Conservation (phyloP, 2,113 vertebrate species). For the Chloroceryle aenea region DNA sequence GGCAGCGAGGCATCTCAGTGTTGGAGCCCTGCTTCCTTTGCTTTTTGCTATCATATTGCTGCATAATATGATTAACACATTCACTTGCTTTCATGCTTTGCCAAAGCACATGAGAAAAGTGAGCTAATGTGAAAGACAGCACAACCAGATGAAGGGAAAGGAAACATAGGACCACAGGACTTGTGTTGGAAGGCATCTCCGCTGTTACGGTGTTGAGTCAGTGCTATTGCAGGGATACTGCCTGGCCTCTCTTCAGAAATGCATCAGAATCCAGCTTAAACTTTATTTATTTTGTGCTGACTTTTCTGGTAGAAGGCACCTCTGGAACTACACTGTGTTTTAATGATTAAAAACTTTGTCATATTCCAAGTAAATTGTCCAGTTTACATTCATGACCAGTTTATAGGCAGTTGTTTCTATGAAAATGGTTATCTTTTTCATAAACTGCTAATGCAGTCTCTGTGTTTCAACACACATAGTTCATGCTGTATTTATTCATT, state of each 20-base stretch:
- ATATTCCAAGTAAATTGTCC: background rate
- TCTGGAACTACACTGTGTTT: background rate
- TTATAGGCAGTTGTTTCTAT: background rate
- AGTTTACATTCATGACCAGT: background rate
- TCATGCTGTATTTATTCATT: background rate
- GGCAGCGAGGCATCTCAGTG: background rate
- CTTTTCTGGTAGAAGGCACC: background rate
- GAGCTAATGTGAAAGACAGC: background rate
- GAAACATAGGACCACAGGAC: background rate
- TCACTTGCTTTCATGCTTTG: background rate
- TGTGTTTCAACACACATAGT: background rate
- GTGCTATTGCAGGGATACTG: background rate
- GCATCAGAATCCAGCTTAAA: background rate
- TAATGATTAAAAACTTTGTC: background rate
- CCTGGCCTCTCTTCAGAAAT: background rate
- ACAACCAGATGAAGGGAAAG: background rate
- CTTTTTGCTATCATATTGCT: background rate
- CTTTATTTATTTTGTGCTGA: background rate
- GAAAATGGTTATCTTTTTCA: background rate
- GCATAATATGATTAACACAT: background rate
- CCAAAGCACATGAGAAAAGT: background rate
- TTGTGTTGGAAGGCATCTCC: background rate
- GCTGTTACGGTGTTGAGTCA: rapidly evolving
- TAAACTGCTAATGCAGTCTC: background rate
- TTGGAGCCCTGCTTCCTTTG: background rate